phyloP scores from a whole-genome alignment of 2,797 vertebrate genomes.

The Falco peregrinus region DNA sequence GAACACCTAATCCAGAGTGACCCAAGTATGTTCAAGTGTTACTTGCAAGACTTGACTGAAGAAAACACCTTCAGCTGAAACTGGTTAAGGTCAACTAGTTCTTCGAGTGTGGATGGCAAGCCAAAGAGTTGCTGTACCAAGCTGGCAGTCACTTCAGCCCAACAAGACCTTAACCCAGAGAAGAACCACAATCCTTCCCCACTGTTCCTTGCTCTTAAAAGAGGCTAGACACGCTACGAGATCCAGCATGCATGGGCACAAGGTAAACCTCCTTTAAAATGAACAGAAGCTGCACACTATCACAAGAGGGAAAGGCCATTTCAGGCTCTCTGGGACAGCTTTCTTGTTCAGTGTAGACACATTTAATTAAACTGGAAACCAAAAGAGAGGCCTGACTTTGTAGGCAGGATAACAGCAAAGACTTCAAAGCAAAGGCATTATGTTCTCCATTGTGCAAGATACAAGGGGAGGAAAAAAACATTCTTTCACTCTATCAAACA shows the following conservation, averaged over 20 bases:
- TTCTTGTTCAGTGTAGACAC: slow-evolving; percentile 15
- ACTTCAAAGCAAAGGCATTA: slow-evolving; percentile 70
- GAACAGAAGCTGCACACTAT: background rate
- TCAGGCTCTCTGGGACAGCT: background rate
- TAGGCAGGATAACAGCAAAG: slow-evolving; percentile 47
- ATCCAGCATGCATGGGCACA: background rate
- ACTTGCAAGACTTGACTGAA: background rate
- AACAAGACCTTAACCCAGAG: background rate
- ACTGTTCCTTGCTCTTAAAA: background rate
- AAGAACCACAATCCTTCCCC: background rate
- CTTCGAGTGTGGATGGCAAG: background rate
- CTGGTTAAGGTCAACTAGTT: background rate
- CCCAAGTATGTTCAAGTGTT: background rate
- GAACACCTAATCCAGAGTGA: background rate
- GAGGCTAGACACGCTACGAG: background rate
- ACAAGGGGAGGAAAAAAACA: slow-evolving; percentile 66
- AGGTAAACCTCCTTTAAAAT: background rate
- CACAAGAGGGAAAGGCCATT: slow-evolving; percentile 4
- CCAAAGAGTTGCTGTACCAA: background rate
- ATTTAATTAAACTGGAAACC: slow-evolving; percentile 69
- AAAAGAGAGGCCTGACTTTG: slow-evolving; percentile 58
- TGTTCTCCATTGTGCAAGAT: slow-evolving; percentile 66
- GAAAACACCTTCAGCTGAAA: background rate
- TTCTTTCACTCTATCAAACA: slow-evolving; percentile 62
- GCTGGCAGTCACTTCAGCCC: background rate